phyloP scores from a whole-genome alignment of 2,888 invertebrate species.

The Andrena fulva region DNA sequence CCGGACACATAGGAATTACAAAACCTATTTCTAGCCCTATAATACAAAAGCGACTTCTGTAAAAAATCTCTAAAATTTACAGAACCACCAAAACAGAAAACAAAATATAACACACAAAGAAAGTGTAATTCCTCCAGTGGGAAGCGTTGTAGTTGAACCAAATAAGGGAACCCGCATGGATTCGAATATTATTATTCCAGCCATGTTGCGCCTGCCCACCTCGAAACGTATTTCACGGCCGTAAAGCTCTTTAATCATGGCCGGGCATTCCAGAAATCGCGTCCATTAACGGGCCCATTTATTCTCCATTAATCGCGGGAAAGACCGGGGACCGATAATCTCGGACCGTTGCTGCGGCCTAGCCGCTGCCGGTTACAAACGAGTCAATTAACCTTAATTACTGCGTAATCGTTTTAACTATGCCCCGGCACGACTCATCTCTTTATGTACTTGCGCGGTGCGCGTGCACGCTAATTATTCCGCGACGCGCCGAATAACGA shows the following conservation, averaged over 20 bases:
- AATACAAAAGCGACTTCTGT: too few species aligned
- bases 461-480: slow-evolving; percentile 51
- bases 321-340: slow-evolving; percentile 55
- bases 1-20: too few species aligned
- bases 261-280: slow-evolving; percentile 42
- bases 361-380: slow-evolving; percentile 54
- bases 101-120: too few species aligned
- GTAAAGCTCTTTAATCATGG: slow-evolving; percentile 26
- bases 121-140: too few species aligned
- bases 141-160: too few species aligned
- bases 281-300: slow-evolving; percentile 22
- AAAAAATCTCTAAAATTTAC: too few species aligned
- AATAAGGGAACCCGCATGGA: too few species aligned
- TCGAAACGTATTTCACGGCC: slow-evolving; percentile 16
- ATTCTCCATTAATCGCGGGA: slow-evolving; percentile 49
- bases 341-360: slow-evolving; percentile 40
- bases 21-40: too few species aligned
- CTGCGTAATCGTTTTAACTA: slow-evolving; percentile 69
- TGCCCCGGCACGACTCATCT: slow-evolving; percentile 53
- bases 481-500: slow-evolving; percentile 55
- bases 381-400: slow-evolving; percentile 73
- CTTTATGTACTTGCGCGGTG: slow-evolving; percentile 38
- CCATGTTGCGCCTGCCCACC: neutral
- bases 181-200: neutral
- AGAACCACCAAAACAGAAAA: too few species aligned